These are phyloP conservation scores for Acleris literana DNA, from an alignment of 2,888 invertebrate species.

Conservation along the genomic window DNA sequence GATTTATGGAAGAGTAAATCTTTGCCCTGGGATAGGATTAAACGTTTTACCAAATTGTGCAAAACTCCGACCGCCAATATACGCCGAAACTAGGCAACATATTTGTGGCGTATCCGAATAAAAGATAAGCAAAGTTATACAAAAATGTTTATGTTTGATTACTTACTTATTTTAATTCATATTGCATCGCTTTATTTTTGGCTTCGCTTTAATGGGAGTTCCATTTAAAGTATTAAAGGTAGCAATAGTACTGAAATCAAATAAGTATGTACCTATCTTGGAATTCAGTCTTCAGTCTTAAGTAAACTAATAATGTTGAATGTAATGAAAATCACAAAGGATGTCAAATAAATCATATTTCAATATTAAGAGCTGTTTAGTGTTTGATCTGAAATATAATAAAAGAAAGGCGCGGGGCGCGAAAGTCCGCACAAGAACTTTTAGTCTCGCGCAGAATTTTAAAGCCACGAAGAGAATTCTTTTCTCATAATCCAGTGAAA, in stretches of 20 bases:
- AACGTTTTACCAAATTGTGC: neutral
- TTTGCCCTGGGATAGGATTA: neutral
- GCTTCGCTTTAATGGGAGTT: too few relatives aligned
- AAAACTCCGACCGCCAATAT: too few relatives aligned
- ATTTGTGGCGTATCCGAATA: neutral
- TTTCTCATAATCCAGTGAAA: conserved; percentile 11
- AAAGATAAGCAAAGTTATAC: too few relatives aligned
- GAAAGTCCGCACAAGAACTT: conserved; percentile 12
- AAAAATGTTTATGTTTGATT: too few relatives aligned
- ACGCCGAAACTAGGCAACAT: too few relatives aligned
- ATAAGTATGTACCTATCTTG: too few relatives aligned
- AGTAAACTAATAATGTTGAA: neutral
- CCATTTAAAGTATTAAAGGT: too few relatives aligned
- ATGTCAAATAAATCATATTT: conserved; percentile 17
- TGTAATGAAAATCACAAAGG: conserved; percentile 3
- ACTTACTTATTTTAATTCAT: too few relatives aligned
- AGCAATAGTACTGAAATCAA: too few relatives aligned
- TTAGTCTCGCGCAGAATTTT: conserved; percentile 13
- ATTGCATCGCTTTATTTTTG: too few relatives aligned
- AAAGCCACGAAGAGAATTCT: conserved; percentile 15
- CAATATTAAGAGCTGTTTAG: conserved; percentile 5
- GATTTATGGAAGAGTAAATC: conserved; percentile 9
- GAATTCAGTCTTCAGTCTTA: too few relatives aligned
- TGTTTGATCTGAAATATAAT: conserved; percentile 24
- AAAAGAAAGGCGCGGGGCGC: conserved; percentile 6